These are phyloP conservation scores for Listronotus oregonensis DNA, from an alignment of 1,140 invertebrate genomes.

Conservation along the genomic window DNA sequence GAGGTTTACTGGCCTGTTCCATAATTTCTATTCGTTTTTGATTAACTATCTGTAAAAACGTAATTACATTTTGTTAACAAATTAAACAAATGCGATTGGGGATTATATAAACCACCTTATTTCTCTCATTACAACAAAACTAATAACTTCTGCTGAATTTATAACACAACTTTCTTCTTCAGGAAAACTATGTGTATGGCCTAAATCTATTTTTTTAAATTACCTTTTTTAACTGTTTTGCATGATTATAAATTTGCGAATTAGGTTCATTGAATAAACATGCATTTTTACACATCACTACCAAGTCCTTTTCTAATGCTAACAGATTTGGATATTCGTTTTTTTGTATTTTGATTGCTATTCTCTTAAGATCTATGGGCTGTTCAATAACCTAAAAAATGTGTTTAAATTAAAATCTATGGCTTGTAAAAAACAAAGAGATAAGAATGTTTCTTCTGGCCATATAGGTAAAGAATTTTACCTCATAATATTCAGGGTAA, in stretches of 20 bases:
- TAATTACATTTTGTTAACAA: too few species aligned
- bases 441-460: too few species aligned
- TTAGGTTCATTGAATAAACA: slow-evolving; percentile 96
- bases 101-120: too few species aligned
- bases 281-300: slow-evolving; percentile 93
- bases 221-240: slow-evolving; percentile 84
- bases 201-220: neutral
- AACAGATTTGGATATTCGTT: slow-evolving; percentile 74
- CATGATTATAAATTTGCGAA: slow-evolving; percentile 95
- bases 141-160: too few species aligned
- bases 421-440: too few species aligned
- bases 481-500: slow-evolving; percentile 95
- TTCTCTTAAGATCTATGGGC: slow-evolving; percentile 93
- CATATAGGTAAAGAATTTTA: neutral
- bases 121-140: too few species aligned
- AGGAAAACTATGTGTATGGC: neutral
- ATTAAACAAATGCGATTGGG: too few species aligned
- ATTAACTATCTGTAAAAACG: slow-evolving; percentile 19
- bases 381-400: slow-evolving; percentile 76
- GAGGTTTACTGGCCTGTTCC: slow-evolving; percentile 44
- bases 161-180: neutral
- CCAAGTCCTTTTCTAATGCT: slow-evolving; percentile 90
- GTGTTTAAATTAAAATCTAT: neutral
- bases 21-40: slow-evolving; percentile 68
- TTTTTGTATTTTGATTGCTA: slow-evolving; percentile 89